phyloP scores from a whole-genome alignment of 1,140 invertebrate species.

The Pogonomyrmex californicus region DNA sequence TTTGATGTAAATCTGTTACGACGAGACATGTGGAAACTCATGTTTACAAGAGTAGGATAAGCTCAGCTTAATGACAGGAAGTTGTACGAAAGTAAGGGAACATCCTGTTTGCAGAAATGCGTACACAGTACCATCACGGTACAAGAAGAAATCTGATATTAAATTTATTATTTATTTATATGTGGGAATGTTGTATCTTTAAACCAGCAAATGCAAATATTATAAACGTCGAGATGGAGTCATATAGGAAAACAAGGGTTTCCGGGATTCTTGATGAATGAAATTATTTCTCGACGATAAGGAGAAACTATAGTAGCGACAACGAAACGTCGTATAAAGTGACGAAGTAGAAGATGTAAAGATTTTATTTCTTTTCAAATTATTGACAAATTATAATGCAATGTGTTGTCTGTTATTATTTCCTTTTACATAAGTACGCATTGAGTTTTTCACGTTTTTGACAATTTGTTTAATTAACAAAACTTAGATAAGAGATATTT shows the following conservation, averaged over 20 bases:
- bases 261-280: not conserved
- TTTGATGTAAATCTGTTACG: slow-evolving; percentile 47
- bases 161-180: slow-evolving; percentile 23
- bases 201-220: not conserved
- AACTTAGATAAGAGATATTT: not conserved
- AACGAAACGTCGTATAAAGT: not conserved
- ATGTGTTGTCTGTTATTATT: slow-evolving; percentile 4
- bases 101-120: not conserved
- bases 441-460: slow-evolving; percentile 11
- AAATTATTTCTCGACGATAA: slow-evolving; percentile 8
- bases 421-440: not conserved
- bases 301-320: slow-evolving; percentile 25
- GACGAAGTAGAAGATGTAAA: not conserved
- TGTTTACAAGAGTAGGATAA: slow-evolving; percentile 34
- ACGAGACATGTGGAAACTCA: slow-evolving; percentile 38
- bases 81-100: slow-evolving; percentile 42
- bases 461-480: slow-evolving; percentile 4
- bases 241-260: not conserved
- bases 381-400: slow-evolving; percentile 12
- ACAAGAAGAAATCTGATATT: slow-evolving; percentile 9
- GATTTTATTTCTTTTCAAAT: slow-evolving; percentile 4
- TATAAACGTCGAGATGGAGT: not conserved
- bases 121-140: not conserved
- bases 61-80: slow-evolving; percentile 46
- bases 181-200: not conserved